These are phyloP conservation scores for Sebastes fasciatus DNA, from an alignment of 2,113 vertebrate genomes.

Conservation along the genomic window DNA sequence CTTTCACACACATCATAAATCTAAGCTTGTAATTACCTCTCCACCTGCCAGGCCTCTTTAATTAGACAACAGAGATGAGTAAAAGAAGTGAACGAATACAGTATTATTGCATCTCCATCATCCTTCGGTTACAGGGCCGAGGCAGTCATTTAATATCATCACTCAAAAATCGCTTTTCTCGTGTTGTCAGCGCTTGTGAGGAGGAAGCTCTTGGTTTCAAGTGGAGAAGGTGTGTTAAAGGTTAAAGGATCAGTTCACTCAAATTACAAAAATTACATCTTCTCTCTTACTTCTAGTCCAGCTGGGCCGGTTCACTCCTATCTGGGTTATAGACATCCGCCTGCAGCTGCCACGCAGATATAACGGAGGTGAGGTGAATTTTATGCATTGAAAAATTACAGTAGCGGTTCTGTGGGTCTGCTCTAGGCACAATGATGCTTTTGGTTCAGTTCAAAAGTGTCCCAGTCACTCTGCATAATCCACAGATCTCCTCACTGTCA, in stretches of 20 bases:
- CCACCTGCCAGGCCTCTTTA: conserved; percentile 29
- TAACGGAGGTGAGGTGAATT: neutral
- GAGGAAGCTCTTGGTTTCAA: neutral
- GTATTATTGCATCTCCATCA: neutral
- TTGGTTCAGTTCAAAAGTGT: too few species aligned
- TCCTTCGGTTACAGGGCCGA: neutral
- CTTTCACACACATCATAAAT: conserved; percentile 12
- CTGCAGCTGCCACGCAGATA: neutral
- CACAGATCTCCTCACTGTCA: too few species aligned
- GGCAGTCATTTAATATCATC: conserved; percentile 7
- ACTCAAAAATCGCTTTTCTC: conserved; percentile 1
- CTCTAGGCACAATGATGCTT: neutral
- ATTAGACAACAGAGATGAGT: conserved; percentile 33
- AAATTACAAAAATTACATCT: neutral
- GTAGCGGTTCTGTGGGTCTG: too few species aligned
- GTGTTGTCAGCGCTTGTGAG: neutral
- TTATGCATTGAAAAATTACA: neutral
- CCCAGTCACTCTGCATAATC: too few species aligned
- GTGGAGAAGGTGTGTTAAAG: neutral
- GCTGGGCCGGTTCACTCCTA: neutral
- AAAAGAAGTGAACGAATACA: conserved; percentile 3
- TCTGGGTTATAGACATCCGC: neutral
- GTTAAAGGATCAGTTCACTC: neutral
- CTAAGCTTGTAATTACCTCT: neutral
- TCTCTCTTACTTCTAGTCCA: too few species aligned